Conservation (phyloP, 2,797 vertebrate species). For the Simalia tracyae region DNA sequence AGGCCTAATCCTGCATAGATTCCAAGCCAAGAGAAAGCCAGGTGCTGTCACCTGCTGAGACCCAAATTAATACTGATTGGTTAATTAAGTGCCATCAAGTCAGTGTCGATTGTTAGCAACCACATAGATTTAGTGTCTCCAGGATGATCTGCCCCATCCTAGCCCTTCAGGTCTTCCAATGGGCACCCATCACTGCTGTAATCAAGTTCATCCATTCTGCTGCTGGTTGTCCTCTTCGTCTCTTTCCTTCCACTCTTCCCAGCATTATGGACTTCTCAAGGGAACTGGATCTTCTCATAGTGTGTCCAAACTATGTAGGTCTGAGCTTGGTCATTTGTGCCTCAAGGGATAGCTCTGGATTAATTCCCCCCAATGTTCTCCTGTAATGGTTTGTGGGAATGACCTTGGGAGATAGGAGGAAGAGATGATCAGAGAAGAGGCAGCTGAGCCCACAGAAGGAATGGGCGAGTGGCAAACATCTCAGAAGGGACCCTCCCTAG, state of each 20-base stretch:
- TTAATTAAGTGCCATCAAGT: background rate
- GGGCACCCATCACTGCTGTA: background rate
- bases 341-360: background rate
- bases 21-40: background rate
- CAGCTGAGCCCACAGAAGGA: background rate
- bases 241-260: background rate
- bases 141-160: background rate
- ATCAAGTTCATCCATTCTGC: background rate
- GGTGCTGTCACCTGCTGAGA: background rate
- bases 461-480: background rate
- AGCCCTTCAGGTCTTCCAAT: background rate
- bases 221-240: background rate
- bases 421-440: background rate
- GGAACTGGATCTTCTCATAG: background rate
- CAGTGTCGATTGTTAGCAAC: background rate
- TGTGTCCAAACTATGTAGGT: background rate
- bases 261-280: background rate
- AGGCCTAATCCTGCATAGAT: background rate
- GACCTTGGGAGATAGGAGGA: background rate
- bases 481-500: background rate
- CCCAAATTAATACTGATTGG: background rate
- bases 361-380: background rate
- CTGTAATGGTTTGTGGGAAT: background rate
- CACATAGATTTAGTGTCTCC: background rate
- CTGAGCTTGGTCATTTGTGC: background rate